Evolutionary conservation across 2,797 vertebrate species (phyloP).

Genomic region (Lepilemur ruficaudatus): DNA sequence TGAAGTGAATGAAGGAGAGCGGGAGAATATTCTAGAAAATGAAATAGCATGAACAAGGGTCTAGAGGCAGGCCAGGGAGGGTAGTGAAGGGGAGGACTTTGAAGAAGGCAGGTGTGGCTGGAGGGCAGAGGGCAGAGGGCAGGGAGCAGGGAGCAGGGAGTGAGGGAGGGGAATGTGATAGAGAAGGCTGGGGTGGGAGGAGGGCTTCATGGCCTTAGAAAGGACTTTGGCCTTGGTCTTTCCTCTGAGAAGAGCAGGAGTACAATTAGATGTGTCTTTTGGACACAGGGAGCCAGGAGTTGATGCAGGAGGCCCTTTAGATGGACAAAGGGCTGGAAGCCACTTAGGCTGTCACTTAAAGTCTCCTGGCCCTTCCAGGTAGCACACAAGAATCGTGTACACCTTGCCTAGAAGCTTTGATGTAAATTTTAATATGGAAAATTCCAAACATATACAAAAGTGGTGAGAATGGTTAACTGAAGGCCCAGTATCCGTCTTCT

Average conservation of each 20-base stretch:
- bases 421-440: background rate
- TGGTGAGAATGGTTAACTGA: background rate
- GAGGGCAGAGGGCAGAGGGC: background rate
- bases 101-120: background rate
- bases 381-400: background rate
- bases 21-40: background rate
- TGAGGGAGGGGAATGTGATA: background rate
- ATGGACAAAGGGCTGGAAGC: background rate
- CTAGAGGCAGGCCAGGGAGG: background rate
- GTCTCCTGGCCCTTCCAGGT: background rate
- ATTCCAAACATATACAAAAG: background rate
- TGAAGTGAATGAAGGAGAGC: background rate
- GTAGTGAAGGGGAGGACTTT: background rate
- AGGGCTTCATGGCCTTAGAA: background rate
- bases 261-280: background rate
- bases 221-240: background rate
- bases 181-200: accelerated
- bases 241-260: background rate
- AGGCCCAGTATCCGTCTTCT: background rate
- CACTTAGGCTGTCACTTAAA: background rate
- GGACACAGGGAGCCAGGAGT: background rate
- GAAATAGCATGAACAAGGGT: background rate
- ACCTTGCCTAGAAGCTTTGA: background rate
- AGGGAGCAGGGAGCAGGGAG: too few relatives aligned
- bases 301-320: background rate